phyloP scores from a whole-genome alignment of 2,888 invertebrate genomes.

The Leptarthrus brevirostris region DNA sequence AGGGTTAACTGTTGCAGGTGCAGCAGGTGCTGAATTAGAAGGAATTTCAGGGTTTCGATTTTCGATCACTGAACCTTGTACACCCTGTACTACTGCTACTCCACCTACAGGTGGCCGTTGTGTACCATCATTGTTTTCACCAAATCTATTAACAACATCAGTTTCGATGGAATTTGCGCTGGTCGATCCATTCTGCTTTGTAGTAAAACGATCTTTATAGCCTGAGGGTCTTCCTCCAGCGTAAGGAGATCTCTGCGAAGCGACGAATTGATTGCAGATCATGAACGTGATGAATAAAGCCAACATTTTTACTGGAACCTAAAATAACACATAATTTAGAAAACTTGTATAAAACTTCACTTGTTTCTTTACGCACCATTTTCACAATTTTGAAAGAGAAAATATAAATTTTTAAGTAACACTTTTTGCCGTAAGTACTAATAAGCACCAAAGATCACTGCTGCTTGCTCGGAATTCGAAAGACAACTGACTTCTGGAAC shows the following conservation, averaged over 20 bases:
- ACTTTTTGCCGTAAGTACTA: too few species aligned
- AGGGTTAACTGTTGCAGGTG: background rate
- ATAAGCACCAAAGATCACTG: background rate
- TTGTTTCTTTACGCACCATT: constrained; percentile 35
- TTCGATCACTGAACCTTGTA: constrained; percentile 50
- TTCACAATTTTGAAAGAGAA: constrained; percentile 9
- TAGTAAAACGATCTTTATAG: constrained; percentile 70
- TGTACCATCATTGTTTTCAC: constrained; percentile 62
- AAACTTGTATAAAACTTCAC: too few species aligned
- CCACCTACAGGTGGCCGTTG: constrained; percentile 61
- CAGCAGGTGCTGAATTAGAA: too few species aligned
- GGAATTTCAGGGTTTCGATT: constrained; percentile 22
- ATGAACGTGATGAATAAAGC: background rate
- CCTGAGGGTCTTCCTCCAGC: constrained; percentile 72
- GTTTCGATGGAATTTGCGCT: constrained; percentile 46
- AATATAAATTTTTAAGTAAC: background rate
- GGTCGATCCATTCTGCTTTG: constrained; percentile 48
- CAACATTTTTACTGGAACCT: constrained; percentile 19
- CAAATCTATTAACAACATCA: constrained; percentile 70
- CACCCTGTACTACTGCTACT: constrained; percentile 59
- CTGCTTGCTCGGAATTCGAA: background rate
- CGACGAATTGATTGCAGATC: background rate
- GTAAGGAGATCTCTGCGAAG: constrained; percentile 73
- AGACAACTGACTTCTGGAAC: constrained; percentile 16
- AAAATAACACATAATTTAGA: constrained; percentile 6